Evolutionary conservation across 2,113 vertebrate genomes (phyloP), one percentile per base, ranked within the genome.

Genomic region (Ceyx cyanopectus): DNA sequence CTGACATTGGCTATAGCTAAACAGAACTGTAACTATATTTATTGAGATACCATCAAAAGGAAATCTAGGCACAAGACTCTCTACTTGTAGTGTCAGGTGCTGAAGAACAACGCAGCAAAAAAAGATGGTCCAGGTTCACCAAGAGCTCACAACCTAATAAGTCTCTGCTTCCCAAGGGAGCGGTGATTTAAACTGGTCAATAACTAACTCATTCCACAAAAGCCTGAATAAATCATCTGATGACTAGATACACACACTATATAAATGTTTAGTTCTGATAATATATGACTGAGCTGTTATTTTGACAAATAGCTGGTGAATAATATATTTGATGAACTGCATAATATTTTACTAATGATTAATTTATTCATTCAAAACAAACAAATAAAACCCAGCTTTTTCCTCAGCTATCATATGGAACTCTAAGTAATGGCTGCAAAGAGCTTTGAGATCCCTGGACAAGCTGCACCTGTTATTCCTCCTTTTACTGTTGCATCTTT

Each of bases 311-410:
- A 95, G 89, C 82, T 93, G 37, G 87, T 94, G 91, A 96, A 95
- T 94, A 95, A 96, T 95, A 87, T 91, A 95, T 94, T 77, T 96
- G 91, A 96, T 93, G 81, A 95, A 93, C 87, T 87, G 89, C 89
- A 95, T 95, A 92, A 92, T 96, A 94, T 96, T 96, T 96, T 95
- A 83, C 85, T 96, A 93, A 93, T 94, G 93, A 96, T 95, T 94
- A 96, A 96, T 96, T 94, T 92, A 95, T 94, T 93, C 87, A 68
- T 91, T 91, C 0, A 2, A 95, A 92, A 93, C 90, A 96, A 95
- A 93, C 84, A 94, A 95, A 96, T 75, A 95, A 93, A 94, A 12
- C 79, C 15, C 72, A 93, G n/a, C 16, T 53, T 93, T 93, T 89
- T 67, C 34, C 30, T 75, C 24, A 20, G 32, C 69, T 83, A 75